These are phyloP conservation scores for Hymenochirus boettgeri DNA, from an alignment of 2,113 vertebrate genomes.

Conservation along the genomic window DNA sequence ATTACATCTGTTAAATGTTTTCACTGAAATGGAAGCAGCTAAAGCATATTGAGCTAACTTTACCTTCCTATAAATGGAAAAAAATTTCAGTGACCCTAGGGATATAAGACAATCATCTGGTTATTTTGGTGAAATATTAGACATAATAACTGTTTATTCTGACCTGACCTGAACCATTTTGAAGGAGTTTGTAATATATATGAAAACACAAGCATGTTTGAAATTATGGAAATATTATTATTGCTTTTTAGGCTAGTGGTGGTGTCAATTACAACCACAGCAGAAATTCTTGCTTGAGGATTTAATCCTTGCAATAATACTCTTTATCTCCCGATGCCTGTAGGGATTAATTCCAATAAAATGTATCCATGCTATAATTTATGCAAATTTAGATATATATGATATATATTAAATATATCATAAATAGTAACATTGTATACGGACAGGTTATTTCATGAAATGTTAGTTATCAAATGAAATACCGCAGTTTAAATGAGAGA, in stretches of 20 bases:
- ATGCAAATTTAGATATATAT: too few relatives aligned
- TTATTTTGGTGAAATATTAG: conserved; percentile 14
- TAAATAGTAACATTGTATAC: too few relatives aligned
- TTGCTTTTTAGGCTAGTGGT: conserved; percentile 1
- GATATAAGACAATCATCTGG: not conserved
- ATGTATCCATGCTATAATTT: not conserved
- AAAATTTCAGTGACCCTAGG: not conserved
- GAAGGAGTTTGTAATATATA: not conserved
- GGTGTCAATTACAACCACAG: conserved; percentile 30
- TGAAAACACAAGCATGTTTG: conserved; percentile 6
- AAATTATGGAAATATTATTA: conserved; percentile 12
- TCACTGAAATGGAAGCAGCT: not conserved
- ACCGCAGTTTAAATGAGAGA: too few relatives aligned
- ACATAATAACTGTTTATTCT: not conserved
- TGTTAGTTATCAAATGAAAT: too few relatives aligned
- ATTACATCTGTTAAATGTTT: not conserved
- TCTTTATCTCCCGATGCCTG: conserved; percentile 2
- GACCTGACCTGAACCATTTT: not conserved
- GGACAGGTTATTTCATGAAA: too few relatives aligned
- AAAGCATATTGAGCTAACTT: not conserved
- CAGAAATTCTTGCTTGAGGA: not conserved
- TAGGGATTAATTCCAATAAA: conserved; percentile 11
- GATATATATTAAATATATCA: too few relatives aligned
- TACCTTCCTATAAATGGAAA: not conserved
- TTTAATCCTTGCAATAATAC: not conserved